Evolutionary conservation across 2,888 invertebrate species (phyloP).

Genomic region (Hirtodrosophila histrioides): DNA sequence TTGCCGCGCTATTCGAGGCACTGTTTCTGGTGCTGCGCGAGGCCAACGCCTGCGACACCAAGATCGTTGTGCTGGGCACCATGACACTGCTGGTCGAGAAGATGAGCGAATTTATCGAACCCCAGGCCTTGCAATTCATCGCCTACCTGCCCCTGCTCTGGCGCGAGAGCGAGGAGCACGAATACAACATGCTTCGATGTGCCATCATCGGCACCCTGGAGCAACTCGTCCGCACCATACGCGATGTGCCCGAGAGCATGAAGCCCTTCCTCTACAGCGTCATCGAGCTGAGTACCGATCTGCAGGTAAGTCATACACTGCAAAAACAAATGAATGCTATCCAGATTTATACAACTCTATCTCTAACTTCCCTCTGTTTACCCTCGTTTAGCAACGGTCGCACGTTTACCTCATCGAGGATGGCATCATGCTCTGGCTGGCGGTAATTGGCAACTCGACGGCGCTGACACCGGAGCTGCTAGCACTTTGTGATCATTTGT

Average conservation of each 20-base stretch:
- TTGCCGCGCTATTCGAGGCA: constrained; percentile 91
- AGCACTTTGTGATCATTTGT: constrained; percentile 90
- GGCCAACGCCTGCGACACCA: constrained; percentile 95
- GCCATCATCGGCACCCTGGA: constrained; percentile 93
- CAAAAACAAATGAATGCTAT: no score
- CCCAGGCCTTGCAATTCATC: constrained; percentile 89
- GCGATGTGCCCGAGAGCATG: constrained; percentile 86
- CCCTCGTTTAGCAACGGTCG: constrained; percentile 86
- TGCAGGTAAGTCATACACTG: constrained; percentile 84
- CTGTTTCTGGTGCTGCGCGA: constrained; percentile 94
- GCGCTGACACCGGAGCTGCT: constrained; percentile 88
- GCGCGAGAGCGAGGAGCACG: constrained; percentile 93
- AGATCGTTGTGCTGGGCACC: constrained; percentile 96
- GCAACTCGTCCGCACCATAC: constrained; percentile 91
- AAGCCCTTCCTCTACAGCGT: constrained; percentile 88
- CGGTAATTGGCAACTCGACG: constrained; percentile 91
- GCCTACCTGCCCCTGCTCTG: constrained; percentile 94
- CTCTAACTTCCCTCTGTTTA: no score
- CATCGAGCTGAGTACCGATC: constrained; percentile 90
- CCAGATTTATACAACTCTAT: no score
- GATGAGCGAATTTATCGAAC: constrained; percentile 90
- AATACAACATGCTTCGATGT: constrained; percentile 92
- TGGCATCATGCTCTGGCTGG: constrained; percentile 95
- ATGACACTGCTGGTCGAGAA: constrained; percentile 95
- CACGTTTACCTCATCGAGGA: constrained; percentile 97